Evolutionary conservation across 2,113 vertebrate species (phyloP).

Genomic region (Corynorhinus townsendii): DNA sequence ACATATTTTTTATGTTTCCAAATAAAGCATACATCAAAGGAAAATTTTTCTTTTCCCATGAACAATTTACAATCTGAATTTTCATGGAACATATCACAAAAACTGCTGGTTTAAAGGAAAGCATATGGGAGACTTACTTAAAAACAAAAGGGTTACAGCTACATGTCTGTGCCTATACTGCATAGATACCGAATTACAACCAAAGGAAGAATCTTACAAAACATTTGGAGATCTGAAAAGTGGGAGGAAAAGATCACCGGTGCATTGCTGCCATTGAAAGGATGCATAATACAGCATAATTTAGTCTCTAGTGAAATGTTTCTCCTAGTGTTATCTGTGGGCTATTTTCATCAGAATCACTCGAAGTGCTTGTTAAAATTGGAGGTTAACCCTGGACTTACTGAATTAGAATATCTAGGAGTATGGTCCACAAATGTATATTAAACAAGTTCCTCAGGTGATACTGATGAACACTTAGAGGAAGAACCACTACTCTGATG

Average conservation of each 20-base stretch:
- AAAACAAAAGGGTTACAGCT: background rate
- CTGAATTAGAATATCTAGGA: background rate
- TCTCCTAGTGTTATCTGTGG: background rate
- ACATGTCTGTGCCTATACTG: background rate
- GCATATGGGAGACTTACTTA: background rate
- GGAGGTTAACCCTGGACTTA: background rate
- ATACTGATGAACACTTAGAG: background rate
- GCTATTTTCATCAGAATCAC: background rate
- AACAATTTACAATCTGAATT: constrained; percentile 32
- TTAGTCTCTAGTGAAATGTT: background rate
- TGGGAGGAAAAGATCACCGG: background rate
- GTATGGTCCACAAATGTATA: background rate
- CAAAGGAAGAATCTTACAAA: background rate
- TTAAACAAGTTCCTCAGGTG: background rate
- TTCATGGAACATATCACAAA: background rate
- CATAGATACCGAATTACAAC: background rate
- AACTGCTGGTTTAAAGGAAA: constrained; percentile 5
- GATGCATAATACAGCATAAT: background rate
- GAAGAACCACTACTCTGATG: background rate
- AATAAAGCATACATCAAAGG: background rate
- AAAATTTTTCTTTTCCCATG: constrained; percentile 16
- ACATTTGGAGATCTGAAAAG: background rate
- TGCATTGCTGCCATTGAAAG: background rate
- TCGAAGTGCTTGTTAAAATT: background rate
- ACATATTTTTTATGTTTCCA: constrained; percentile 6